Evolutionary conservation across 2,113 vertebrate species (phyloP).

Genomic region (Notothenia coriiceps): DNA sequence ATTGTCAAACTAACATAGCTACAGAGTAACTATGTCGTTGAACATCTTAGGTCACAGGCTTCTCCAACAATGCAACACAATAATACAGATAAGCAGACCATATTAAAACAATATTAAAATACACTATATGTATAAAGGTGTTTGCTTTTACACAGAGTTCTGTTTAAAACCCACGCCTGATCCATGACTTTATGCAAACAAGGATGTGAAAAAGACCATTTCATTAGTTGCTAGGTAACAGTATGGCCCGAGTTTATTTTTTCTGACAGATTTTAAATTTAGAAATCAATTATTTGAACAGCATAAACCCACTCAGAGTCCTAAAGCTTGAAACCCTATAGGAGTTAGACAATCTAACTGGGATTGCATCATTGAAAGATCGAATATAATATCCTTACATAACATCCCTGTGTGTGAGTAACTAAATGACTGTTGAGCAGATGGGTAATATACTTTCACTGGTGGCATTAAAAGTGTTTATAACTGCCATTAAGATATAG

Average conservation of each 20-base stretch:
- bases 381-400: neutral
- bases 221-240: neutral
- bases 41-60: too few species aligned
- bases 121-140: too few species aligned
- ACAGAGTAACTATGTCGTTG: too few species aligned
- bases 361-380: too few species aligned
- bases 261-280: neutral
- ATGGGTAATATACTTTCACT: constrained; percentile 30
- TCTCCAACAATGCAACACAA: too few species aligned
- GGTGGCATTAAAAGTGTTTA: constrained; percentile 48
- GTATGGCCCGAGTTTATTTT: neutral
- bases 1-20: too few species aligned
- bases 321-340: neutral
- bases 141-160: too few species aligned
- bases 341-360: too few species aligned
- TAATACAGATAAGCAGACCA: too few species aligned
- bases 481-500: constrained; percentile 34
- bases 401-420: constrained; percentile 1
- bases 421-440: constrained; percentile 7
- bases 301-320: neutral
- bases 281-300: neutral
- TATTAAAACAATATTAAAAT: too few species aligned
- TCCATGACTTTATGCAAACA: too few species aligned
- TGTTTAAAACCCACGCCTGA: too few species aligned
- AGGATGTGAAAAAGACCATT: neutral